Conservation (phyloP, 1,140 invertebrate genomes). For the Melanaphis sacchari region DNA sequence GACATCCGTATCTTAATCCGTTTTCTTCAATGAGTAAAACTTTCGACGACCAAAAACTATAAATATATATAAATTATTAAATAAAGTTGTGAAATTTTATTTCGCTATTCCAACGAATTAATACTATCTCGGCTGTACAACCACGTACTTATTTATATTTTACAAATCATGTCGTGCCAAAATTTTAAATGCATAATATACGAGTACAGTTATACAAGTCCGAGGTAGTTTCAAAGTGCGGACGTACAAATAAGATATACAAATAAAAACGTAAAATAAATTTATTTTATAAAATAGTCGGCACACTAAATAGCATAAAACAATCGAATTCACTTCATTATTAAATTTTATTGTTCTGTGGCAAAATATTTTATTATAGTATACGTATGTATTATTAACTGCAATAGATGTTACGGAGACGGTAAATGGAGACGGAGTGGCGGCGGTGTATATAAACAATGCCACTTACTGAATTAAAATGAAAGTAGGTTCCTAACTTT, state of each 20-base stretch:
- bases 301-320: background rate
- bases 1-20: background rate
- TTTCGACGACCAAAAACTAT: background rate
- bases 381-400: background rate
- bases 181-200: background rate
- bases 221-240: no score
- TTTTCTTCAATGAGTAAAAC: background rate
- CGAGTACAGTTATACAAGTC: background rate
- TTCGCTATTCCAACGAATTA: background rate
- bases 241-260: background rate
- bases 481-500: conserved; percentile 22
- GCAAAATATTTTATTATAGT: background rate
- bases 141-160: background rate
- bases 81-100: background rate
- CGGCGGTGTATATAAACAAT: conserved; percentile 18
- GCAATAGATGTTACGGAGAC: background rate
- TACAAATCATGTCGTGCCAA: background rate
- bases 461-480: background rate
- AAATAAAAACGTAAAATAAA: background rate
- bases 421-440: background rate
- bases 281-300: background rate
- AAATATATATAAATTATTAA: background rate
- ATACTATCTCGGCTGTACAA: background rate
- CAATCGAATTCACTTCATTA: background rate
- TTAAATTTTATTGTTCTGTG: background rate